Evolutionary conservation across 2,113 vertebrate species (phyloP), one percentile per base, ranked within the genome.

Genomic region (Sorex araneus): DNA sequence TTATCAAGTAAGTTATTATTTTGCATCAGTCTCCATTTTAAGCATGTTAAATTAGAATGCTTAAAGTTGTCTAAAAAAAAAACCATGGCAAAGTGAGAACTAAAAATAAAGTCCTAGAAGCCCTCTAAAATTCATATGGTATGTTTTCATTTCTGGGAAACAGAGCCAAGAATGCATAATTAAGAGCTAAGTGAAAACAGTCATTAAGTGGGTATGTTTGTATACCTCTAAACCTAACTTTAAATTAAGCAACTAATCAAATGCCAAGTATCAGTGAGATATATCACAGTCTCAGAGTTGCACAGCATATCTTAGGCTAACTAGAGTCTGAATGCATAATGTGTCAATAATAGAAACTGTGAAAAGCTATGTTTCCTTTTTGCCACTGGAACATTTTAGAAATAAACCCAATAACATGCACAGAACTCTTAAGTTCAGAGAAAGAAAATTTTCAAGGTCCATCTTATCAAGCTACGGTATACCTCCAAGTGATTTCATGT

Each of bases 131-230:
- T 54, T 2, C 63, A 40, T 1, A 30, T 11, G n/a, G 15, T 15
- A 87, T 28, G 43, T 47, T 90, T 90, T 32, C 28, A 43, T 1
- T 30, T 73, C 63, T 83, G 18, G 43, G 15, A 93, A 82, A 90
- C 30, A 67, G 7, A 74, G 6, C 3, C 8, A 45, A 73, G 71
- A 70, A n/a, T n/a, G 82, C 45, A 19, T 27, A 77, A 83, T 67
- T 81, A 25, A 6, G 47, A 69, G 34, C 19, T 69, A 15, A 6
- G 6, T 71, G n/a, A 77, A 69, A 13, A 63, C 28, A 63, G 67
- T 47, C 64, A n/a, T 11, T 57, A 11, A 50, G 12, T 70, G 3
- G 30, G 36, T n/a, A 28, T 30, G 23, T 64, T 81, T 76, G 30
- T 54, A n/a, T 64, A 28, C 12, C 6, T 40, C 40, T 45, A 43